These are phyloP conservation scores for Aulostomus chinensis DNA, from an alignment of 2,797 vertebrate genomes.

Conservation along the genomic window DNA sequence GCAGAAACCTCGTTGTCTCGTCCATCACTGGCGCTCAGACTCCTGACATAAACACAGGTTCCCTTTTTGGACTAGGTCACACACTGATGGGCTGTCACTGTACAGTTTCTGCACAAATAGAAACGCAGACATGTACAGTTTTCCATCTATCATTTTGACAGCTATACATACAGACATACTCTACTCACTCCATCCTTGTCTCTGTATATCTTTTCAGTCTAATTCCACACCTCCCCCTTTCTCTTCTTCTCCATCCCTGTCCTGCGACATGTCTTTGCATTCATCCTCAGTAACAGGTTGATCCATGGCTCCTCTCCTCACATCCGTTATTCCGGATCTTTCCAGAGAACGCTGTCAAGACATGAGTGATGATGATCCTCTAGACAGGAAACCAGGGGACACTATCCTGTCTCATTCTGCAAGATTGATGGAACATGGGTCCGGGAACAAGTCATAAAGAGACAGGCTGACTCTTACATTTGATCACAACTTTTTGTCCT, in stretches of 20 bases:
- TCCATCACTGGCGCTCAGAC: background rate
- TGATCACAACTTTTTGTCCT: no score
- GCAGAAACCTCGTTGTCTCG: background rate
- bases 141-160: no score
- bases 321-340: constrained; percentile 75
- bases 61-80: no score
- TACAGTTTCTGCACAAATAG: no score
- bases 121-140: no score
- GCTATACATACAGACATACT: no score
- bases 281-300: constrained; percentile 54
- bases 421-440: constrained; percentile 48
- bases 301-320: constrained; percentile 61
- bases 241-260: constrained; percentile 17
- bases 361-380: constrained; percentile 69
- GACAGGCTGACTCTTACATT: no score
- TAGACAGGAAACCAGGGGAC: constrained; percentile 75
- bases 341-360: constrained; percentile 51
- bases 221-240: background rate
- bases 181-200: no score
- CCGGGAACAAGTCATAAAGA: constrained; percentile 21
- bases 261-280: constrained; percentile 30
- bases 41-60: no score
- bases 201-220: background rate
- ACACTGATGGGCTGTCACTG: no score
- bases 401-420: constrained; percentile 61